phyloP scores from a whole-genome alignment of 2,888 invertebrate species.

The Volucella zonaria region DNA sequence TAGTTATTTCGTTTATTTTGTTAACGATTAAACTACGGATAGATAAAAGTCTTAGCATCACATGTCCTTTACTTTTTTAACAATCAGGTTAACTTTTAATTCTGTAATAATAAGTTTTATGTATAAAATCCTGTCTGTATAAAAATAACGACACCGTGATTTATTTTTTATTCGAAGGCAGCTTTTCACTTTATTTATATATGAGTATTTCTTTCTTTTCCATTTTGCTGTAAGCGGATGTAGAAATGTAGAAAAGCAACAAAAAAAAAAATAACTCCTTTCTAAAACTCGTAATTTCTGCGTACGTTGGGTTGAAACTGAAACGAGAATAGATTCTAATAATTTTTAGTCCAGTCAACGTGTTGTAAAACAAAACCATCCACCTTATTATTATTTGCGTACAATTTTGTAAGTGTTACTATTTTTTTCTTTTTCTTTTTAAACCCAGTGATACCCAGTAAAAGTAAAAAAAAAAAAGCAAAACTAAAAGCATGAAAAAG shows the following conservation, averaged over 20 bases:
- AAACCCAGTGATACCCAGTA: conserved; percentile 49
- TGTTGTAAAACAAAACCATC: conserved; percentile 17
- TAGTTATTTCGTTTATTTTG: conserved; percentile 5
- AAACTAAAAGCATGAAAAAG: conserved; percentile 34
- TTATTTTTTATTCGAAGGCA: too few relatives aligned
- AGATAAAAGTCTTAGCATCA: conserved; percentile 25
- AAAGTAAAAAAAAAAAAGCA: conserved; percentile 44
- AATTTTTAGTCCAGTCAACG: neutral
- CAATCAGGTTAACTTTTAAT: neutral
- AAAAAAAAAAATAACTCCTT: too few relatives aligned
- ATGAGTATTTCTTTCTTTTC: too few relatives aligned
- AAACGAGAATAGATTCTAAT: neutral
- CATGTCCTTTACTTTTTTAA: neutral
- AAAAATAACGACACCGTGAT: neutral
- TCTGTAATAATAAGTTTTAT: too few relatives aligned
- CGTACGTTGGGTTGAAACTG: neutral
- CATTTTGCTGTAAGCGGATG: too few relatives aligned
- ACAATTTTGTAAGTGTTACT: conserved; percentile 36
- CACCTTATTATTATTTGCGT: conserved; percentile 25
- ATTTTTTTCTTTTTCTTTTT: conserved; percentile 17
- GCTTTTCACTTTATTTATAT: too few relatives aligned
- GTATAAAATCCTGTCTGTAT: neutral
- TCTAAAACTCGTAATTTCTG: neutral
- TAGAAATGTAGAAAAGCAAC: too few relatives aligned
- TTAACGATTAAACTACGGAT: neutral